Percentiles rank a stretch among this genome's conserved stretches.
Conservation (phyloP, 2,113 vertebrate genomes). For the Oreochromis aureus region DNA sequence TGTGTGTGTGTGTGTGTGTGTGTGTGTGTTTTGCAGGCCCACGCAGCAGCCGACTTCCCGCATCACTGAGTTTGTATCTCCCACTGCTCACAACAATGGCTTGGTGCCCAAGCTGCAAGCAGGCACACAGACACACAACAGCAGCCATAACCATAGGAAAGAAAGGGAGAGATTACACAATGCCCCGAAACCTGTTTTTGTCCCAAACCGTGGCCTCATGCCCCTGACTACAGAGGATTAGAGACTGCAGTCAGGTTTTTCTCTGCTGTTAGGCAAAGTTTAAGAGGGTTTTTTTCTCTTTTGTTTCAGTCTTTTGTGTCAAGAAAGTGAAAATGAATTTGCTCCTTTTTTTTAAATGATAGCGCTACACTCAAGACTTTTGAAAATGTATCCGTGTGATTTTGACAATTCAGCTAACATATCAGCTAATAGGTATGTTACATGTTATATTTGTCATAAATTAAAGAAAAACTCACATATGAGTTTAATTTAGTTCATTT, state of each 20-base stretch:
- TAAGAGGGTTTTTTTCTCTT: neutral
- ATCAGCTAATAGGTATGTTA: neutral
- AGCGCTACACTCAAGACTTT: neutral
- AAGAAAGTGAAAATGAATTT: neutral
- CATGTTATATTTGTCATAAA: neutral
- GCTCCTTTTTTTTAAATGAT: neutral
- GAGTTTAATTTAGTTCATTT: neutral
- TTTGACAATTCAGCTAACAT: neutral
- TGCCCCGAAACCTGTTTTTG: slow-evolving; percentile 9
- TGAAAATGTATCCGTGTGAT: neutral
- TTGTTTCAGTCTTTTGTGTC: neutral
- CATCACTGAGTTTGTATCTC: slow-evolving; percentile 46
- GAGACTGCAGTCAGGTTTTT: neutral
- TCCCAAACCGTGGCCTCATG: neutral
- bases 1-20: neutral
- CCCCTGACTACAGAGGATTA: slow-evolving; percentile 1
- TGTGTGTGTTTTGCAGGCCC: neutral
- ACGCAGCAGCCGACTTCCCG: slow-evolving; percentile 15
- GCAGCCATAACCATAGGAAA: neutral
- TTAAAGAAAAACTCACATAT: neutral
- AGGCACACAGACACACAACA: neutral
- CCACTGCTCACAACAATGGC: slow-evolving; percentile 47
- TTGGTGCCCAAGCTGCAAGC: neutral
- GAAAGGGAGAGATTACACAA: slow-evolving; percentile 12
- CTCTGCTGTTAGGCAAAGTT: neutral